Evolutionary conservation across 2,797 vertebrate species (phyloP).

Genomic region (Rhinogobio ventralis): DNA sequence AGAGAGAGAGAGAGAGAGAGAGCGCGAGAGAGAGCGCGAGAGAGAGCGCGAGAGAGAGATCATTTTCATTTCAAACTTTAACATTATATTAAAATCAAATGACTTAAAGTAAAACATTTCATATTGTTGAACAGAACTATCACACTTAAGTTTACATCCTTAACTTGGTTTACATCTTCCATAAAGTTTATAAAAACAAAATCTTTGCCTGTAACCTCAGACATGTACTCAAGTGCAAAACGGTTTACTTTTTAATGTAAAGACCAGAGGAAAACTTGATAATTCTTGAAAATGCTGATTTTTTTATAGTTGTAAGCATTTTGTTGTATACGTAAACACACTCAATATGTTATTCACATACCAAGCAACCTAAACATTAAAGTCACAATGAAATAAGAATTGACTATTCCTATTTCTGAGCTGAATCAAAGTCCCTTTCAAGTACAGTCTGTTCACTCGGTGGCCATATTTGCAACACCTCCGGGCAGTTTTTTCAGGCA

Average conservation of each 20-base stretch:
- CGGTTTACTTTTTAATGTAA: background rate
- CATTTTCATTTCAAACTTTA: background rate
- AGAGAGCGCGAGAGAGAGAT: too few relatives aligned
- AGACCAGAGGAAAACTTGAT: background rate
- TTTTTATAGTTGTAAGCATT: background rate
- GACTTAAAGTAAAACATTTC: background rate
- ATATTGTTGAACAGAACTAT: background rate
- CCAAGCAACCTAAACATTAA: too few relatives aligned
- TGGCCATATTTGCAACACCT: too few relatives aligned
- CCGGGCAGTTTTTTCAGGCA: too few relatives aligned
- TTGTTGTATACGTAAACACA: too few relatives aligned
- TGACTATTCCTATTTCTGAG: too few relatives aligned
- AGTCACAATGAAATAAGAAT: background rate
- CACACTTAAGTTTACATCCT: background rate
- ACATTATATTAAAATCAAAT: background rate
- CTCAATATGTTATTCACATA: too few relatives aligned
- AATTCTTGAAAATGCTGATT: background rate
- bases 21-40: too few relatives aligned
- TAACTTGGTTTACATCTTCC: background rate
- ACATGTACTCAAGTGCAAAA: background rate
- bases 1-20: too few relatives aligned
- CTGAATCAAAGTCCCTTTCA: too few relatives aligned
- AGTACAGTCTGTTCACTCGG: too few relatives aligned
- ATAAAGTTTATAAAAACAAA: background rate
- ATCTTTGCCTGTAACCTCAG: background rate